Evolutionary conservation across 2,113 vertebrate species (phyloP), one percentile per base, ranked within the genome.

Genomic region (Panthera leo): DNA sequence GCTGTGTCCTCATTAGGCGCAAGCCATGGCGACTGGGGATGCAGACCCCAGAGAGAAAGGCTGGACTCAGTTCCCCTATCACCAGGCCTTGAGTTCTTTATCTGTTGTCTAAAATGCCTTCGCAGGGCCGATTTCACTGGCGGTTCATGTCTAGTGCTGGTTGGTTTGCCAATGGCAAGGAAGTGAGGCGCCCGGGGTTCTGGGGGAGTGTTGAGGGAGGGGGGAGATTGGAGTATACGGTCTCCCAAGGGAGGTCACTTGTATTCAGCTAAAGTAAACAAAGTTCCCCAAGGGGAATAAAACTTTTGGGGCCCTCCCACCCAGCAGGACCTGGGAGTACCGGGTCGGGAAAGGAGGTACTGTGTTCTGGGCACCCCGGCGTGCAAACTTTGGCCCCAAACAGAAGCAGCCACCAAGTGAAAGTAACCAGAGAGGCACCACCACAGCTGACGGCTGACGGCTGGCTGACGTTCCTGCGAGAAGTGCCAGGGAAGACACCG

Each of bases 391-490:
- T 55, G 89, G 9, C 31, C 9, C 12, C 68, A 75, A 34, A 84
- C 29, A 63, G 53, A 85, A 19, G 27, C 15, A 5, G 31, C 25
- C 67, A 34, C 19, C 31, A n/a, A 29, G n/a, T 58, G 63, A 89
- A 71, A 61, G 12, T 11, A 75, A 53, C 7, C 58, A 29, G 55
- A 92, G 8, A 89, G 65, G 31, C 39, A 0, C 29, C 11, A 0
- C 8, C 16, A 10, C 7, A 3, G 29, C 5, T 42, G 2, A 3
- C 0, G 7, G 18, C 0, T 14, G 42, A 80, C 7, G 1, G 2
- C 2, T 0, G 7, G 18, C 0, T 14, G 42, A 80, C 7, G 1
- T 65, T 36, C 13, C 25, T 0, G 5, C 0, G 7, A 4, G 25
- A 31, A 83, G 45, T 23, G 68, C 8, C 0, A 1, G 13, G 31